These are phyloP conservation scores for Watsonalla cultraria DNA, from an alignment of 2,888 invertebrate genomes.

Conservation along the genomic window DNA sequence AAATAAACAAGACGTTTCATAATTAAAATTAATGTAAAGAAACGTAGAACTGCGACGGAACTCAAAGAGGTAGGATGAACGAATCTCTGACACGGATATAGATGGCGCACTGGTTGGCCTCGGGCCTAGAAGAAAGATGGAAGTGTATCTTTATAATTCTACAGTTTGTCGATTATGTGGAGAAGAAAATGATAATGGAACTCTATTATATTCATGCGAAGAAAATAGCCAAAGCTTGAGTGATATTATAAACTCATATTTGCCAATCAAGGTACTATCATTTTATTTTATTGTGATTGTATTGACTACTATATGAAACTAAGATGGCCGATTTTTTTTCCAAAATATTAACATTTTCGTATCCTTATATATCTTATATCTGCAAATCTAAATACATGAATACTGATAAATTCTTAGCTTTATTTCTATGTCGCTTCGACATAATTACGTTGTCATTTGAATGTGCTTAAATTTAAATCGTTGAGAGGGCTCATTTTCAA, in stretches of 20 bases:
- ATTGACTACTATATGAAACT: constrained; percentile 59
- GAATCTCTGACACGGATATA: constrained; percentile 44
- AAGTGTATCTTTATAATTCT: constrained; percentile 81
- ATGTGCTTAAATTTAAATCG: not conserved
- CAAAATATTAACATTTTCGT: constrained; percentile 40
- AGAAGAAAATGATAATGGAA: constrained; percentile 84
- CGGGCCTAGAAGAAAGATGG: constrained; percentile 44
- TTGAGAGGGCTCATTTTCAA: not conserved
- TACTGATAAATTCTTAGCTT: not conserved
- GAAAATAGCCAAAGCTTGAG: constrained; percentile 81
- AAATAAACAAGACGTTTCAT: constrained; percentile 8
- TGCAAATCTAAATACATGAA: not conserved
- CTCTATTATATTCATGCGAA: constrained; percentile 79
- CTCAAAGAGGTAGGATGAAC: not conserved
- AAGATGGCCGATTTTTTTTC: constrained; percentile 54
- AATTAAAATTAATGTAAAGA: not conserved
- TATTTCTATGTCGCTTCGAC: not conserved
- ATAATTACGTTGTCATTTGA: not conserved
- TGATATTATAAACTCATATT: constrained; percentile 83
- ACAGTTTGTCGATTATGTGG: constrained; percentile 87
- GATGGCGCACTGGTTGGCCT: constrained; percentile 49
- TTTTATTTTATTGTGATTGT: constrained; percentile 53
- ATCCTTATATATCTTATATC: constrained; percentile 24
- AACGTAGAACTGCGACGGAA: constrained; percentile 7
- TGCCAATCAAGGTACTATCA: constrained; percentile 83